Conservation (phyloP, 2,113 vertebrate species). For the Thinocorus orbignyianus region DNA sequence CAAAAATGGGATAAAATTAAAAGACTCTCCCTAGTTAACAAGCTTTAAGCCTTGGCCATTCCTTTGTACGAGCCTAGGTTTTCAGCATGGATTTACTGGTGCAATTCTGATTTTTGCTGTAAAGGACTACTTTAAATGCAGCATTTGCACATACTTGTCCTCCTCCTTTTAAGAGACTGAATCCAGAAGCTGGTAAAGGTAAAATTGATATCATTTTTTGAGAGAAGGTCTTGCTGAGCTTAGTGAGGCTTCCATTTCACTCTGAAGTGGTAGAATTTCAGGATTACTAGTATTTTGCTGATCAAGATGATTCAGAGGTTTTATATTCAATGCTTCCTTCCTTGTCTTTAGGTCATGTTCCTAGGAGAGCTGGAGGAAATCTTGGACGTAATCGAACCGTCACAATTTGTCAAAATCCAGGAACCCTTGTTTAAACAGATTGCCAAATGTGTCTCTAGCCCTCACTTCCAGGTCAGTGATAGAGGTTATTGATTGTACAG, state of each 20-base stretch:
- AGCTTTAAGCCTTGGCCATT: not conserved
- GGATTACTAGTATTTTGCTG: not conserved
- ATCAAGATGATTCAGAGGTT: not conserved
- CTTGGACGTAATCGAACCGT: constrained; percentile 97
- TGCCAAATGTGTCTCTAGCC: constrained; percentile 98
- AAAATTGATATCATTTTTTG: not conserved
- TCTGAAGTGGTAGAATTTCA: not conserved
- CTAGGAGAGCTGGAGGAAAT: constrained; percentile 98
- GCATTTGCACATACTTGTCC: not conserved
- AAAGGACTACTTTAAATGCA: not conserved
- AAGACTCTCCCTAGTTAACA: not conserved
- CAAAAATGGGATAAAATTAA: not conserved
- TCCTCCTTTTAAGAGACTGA: not conserved
- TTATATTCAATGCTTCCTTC: not conserved
- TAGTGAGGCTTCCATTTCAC: not conserved
- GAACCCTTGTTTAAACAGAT: constrained; percentile 99
- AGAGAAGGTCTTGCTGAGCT: not conserved
- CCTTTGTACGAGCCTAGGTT: not conserved
- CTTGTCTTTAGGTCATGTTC: constrained; percentile 90
- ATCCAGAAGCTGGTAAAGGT: not conserved
- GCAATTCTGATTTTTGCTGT: not conserved
- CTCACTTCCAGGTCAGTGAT: constrained; percentile 94
- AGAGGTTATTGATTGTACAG: not conserved
- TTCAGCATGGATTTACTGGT: not conserved
- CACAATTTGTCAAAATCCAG: constrained; percentile 98